A percentile compares a stretch with the other conserved stretches of the same genome.
These are phyloP conservation scores for Andrena bicolor DNA, from an alignment of 2,888 invertebrate genomes.

Conservation along the genomic window DNA sequence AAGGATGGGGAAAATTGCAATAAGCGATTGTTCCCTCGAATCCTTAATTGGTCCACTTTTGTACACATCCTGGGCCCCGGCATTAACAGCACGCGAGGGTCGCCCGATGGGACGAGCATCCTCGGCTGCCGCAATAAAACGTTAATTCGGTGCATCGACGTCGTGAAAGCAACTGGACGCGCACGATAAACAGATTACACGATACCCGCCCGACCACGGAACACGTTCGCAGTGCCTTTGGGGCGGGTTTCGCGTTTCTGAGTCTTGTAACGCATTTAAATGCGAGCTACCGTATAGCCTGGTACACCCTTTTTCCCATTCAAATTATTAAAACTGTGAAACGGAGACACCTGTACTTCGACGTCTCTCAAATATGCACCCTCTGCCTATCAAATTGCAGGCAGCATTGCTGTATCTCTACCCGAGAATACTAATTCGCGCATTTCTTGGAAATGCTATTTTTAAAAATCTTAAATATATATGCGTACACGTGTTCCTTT, in stretches of 20 bases:
- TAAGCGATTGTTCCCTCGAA: conserved; percentile 29
- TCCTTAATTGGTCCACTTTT: conserved; percentile 45
- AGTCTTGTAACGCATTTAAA: conserved; percentile 50
- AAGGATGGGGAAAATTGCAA: conserved; percentile 32
- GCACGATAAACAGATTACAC: conserved; percentile 79
- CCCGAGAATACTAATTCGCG: background rate
- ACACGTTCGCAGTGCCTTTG: conserved; percentile 69
- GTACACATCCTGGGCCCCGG: conserved; percentile 30
- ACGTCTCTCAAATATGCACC: background rate
- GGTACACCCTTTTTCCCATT: background rate
- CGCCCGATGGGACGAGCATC: conserved; percentile 34
- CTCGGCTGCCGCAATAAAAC: conserved; percentile 48
- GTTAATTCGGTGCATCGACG: conserved; percentile 54
- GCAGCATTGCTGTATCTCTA: background rate
- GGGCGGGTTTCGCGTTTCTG: conserved; percentile 64
- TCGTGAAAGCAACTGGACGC: conserved; percentile 44
- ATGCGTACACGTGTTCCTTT: no score
- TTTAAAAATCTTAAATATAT: no score
- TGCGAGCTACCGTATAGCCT: background rate
- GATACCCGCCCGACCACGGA: conserved; percentile 62
- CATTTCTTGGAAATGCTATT: background rate
- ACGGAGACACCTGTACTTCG: conserved; percentile 10
- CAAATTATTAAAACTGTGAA: conserved; percentile 25
- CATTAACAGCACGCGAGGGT: conserved; percentile 48
- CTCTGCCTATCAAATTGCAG: background rate